A percentile compares a stretch with the other conserved stretches of the same genome.
Evolutionary conservation across 2,888 invertebrate genomes (phyloP).

Genomic region (Phorcus lineatus): DNA sequence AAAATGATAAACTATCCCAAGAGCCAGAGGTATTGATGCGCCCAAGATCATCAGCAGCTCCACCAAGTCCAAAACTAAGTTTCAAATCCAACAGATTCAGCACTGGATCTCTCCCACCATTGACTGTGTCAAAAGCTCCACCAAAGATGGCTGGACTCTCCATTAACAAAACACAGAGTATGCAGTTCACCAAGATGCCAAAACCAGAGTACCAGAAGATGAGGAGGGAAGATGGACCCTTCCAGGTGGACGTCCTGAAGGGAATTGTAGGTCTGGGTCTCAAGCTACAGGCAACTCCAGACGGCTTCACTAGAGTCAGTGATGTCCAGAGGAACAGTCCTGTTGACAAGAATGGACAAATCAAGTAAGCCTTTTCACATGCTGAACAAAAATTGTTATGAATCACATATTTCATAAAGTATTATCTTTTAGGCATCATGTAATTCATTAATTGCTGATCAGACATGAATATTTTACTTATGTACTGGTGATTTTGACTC

Average conservation of each 20-base stretch:
- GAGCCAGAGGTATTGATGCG: too few relatives aligned
- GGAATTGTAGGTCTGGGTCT: conserved; percentile 72
- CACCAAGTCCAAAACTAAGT: neutral
- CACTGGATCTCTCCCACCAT: neutral
- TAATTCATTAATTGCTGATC: neutral
- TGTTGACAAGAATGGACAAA: conserved; percentile 66
- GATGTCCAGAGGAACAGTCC: conserved; percentile 67
- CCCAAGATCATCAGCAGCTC: neutral
- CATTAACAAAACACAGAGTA: neutral
- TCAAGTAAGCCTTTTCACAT: conserved; percentile 56
- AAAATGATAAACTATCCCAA: neutral
- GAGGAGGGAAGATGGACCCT: conserved; percentile 63
- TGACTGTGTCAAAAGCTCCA: neutral
- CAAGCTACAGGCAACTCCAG: conserved; percentile 57
- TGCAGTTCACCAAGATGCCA: conserved; percentile 25
- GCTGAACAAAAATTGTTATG: neutral
- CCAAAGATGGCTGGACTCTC: neutral
- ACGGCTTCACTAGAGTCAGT: conserved; percentile 59
- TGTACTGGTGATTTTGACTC: too few relatives aligned
- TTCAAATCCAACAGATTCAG: conserved; percentile 6
- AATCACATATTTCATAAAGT: neutral
- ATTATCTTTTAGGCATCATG: too few relatives aligned
- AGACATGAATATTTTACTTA: too few relatives aligned
- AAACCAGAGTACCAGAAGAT: conserved; percentile 51
- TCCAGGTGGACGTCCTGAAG: conserved; percentile 69